Evolutionary conservation across 2,888 invertebrate genomes (phyloP).

Genomic region (Mechanitis mazaeus): DNA sequence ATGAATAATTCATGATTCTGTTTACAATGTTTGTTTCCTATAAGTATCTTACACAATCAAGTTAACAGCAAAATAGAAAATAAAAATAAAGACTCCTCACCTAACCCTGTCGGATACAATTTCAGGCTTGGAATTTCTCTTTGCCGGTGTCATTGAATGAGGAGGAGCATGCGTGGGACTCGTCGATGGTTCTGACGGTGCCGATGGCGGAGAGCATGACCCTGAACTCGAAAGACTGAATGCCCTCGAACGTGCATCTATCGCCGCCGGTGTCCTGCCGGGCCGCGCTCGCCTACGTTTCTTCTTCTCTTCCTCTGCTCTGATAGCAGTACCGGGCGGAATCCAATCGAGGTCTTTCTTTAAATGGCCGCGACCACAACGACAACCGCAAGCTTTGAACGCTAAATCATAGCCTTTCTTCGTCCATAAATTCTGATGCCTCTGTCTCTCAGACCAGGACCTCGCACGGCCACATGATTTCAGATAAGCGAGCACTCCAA

Average conservation of each 20-base stretch:
- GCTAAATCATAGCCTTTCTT: conserved; percentile 98
- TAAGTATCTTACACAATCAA: background rate
- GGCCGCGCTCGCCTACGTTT: conserved; percentile 61
- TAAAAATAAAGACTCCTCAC: conserved; percentile 71
- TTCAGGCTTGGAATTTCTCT: conserved; percentile 87
- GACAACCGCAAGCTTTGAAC: conserved; percentile 96
- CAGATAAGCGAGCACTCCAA: conserved; percentile 89
- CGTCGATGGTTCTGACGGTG: conserved; percentile 84
- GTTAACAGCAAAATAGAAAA: background rate
- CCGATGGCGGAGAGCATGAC: conserved; percentile 88
- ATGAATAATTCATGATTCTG: conserved; percentile 30
- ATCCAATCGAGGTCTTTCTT: conserved; percentile 97
- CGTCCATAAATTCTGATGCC: conserved; percentile 97
- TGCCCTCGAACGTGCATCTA: conserved; percentile 79
- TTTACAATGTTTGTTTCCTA: conserved; percentile 11
- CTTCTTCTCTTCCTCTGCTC: conserved; percentile 66
- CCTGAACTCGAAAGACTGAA: conserved; percentile 88
- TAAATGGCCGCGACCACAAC: conserved; percentile 93
- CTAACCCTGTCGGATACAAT: conserved; percentile 87
- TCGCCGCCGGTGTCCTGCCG: conserved; percentile 53
- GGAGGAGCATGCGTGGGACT: conserved; percentile 81
- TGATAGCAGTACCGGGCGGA: conserved; percentile 80
- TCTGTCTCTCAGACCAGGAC: conserved; percentile 96
- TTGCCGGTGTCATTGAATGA: conserved; percentile 72
- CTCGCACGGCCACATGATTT: conserved; percentile 94